Percentiles rank a stretch among this genome's conserved stretches.
These are phyloP conservation scores for Trichopoda pennipes DNA, from an alignment of 2,888 invertebrate genomes.

Conservation along the genomic window DNA sequence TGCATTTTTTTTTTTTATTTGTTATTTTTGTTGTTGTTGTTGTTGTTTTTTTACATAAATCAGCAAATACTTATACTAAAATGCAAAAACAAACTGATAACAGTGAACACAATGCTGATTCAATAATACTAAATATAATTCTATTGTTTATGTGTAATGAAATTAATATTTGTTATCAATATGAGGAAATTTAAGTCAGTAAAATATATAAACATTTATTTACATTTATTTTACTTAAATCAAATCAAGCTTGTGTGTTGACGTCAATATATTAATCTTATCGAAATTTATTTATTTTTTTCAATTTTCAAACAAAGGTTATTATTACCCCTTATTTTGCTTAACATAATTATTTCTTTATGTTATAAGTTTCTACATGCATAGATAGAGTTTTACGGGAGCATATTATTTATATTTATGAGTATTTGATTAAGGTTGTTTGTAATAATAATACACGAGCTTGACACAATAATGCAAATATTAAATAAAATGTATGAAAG, in stretches of 20 bases:
- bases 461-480: conserved; percentile 48
- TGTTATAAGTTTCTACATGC: background rate
- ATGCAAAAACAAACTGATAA: conserved; percentile 58
- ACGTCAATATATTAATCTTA: conserved; percentile 34
- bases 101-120: conserved; percentile 21
- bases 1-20: background rate
- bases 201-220: background rate
- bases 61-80: conserved; percentile 27
- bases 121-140: conserved; percentile 31
- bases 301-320: conserved; percentile 19
- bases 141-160: conserved; percentile 49
- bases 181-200: conserved; percentile 59
- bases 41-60: conserved; percentile 11
- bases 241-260: background rate
- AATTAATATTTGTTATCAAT: conserved; percentile 54
- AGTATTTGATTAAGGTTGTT: conserved; percentile 17
- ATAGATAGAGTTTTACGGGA: background rate
- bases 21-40: too few species aligned
- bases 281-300: background rate
- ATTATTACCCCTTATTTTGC: conserved; percentile 9
- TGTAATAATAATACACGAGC: conserved; percentile 42
- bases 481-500: background rate
- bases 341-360: conserved; percentile 6
- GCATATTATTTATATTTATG: background rate
- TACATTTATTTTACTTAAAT: too few species aligned